A percentile compares a stretch with the other conserved stretches of the same genome.
phyloP scores from a whole-genome alignment of 1,140 invertebrate genomes.

The Pseudobourletiella spinata region DNA sequence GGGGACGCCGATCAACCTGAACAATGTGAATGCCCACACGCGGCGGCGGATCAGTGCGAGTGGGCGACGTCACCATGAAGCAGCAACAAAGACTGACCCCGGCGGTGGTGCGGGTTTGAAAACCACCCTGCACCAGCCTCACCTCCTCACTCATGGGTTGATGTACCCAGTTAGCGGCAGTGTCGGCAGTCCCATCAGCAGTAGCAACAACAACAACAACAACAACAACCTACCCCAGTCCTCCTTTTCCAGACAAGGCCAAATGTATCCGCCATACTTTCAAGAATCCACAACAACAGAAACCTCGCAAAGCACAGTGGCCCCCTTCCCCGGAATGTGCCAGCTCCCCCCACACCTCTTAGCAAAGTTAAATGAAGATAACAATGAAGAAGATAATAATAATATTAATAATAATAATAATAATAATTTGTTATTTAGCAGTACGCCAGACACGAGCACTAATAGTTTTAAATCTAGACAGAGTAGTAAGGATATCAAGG shows the following conservation, averaged over 20 bases:
- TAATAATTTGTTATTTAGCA: neutral
- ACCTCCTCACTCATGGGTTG: neutral
- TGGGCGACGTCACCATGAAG: neutral
- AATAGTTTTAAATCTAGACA: slow-evolving; percentile 5
- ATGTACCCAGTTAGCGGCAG: no score
- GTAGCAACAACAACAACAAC: no score
- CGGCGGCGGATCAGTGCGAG: neutral
- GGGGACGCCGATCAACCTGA: neutral
- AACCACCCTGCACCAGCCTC: neutral
- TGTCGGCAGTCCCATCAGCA: no score
- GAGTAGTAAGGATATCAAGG: neutral
- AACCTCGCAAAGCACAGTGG: neutral
- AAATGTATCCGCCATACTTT: neutral
- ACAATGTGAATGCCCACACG: neutral
- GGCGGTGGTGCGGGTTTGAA: neutral
- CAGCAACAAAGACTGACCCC: neutral
- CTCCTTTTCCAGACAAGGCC: no score
- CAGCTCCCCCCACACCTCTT: slow-evolving; percentile 7
- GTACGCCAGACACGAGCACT: neutral
- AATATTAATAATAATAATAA: neutral
- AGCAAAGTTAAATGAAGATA: neutral
- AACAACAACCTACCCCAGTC: no score
- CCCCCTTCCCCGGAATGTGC: neutral
- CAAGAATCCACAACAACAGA: slow-evolving; percentile 17
- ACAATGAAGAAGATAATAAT: neutral